Conservation (phyloP, 2,113 vertebrate genomes). For the Sturnus vulgaris region DNA sequence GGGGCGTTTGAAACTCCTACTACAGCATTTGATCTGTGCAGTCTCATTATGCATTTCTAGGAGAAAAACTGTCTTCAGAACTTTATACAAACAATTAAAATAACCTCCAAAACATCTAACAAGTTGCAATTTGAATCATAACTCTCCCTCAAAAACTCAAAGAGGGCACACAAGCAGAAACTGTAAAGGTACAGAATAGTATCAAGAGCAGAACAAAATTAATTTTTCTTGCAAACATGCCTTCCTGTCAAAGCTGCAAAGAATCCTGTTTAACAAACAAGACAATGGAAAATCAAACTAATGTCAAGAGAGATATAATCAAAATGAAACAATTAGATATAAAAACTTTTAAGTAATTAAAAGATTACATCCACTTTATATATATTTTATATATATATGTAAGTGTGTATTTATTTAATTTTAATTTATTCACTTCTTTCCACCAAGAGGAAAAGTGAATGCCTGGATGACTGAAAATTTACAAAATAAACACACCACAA, state of each 20-base stretch:
- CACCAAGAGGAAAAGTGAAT: background rate
- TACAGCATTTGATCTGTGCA: background rate
- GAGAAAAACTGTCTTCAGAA: background rate
- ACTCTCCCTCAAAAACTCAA: background rate
- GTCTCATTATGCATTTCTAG: background rate
- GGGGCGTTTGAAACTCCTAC: background rate
- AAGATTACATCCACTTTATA: background rate
- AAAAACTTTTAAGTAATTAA: background rate
- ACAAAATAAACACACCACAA: background rate
- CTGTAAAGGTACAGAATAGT: background rate
- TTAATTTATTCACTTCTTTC: background rate
- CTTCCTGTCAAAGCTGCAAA: background rate
- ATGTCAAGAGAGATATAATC: background rate
- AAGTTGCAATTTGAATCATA: background rate
- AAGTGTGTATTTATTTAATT: background rate
- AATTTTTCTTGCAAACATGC: background rate
- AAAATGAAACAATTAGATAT: background rate
- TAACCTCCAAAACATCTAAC: background rate
- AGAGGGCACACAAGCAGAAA: background rate
- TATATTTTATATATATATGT: background rate
- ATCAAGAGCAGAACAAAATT: background rate
- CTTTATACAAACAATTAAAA: background rate
- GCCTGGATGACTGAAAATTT: background rate
- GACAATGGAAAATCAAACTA: constrained; percentile 12
- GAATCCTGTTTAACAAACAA: background rate